Conservation (phyloP, 2,888 invertebrate species). For the Dolomedes plantarius region DNA sequence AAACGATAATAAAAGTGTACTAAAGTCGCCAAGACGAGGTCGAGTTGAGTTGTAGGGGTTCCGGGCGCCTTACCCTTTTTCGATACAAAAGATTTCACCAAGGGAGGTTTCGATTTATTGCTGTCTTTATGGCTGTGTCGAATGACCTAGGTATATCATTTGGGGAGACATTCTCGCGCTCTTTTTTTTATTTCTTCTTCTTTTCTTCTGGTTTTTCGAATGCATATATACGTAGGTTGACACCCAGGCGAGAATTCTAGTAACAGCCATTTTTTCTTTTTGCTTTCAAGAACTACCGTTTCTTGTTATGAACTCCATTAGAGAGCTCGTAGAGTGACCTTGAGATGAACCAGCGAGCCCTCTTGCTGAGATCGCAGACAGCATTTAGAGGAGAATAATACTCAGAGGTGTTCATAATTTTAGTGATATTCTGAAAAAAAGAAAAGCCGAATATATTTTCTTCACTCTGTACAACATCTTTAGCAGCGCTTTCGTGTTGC, state of each 20-base stretch:
- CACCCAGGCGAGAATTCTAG: conserved; percentile 2
- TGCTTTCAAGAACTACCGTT: conserved; percentile 17
- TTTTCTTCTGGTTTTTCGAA: not conserved
- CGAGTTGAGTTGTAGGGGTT: conserved; percentile 47
- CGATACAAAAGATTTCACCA: conserved; percentile 62
- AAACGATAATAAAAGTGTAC: conserved; percentile 54
- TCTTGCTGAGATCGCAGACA: conserved; percentile 2
- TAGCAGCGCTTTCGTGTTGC: too few relatives aligned
- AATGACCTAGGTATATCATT: conserved; percentile 67
- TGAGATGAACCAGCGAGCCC: not conserved
- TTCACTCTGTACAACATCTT: too few relatives aligned
- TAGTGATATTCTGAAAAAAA: too few relatives aligned
- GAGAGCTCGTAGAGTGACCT: not conserved
- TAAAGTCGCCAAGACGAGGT: conserved; percentile 49
- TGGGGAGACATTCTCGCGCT: conserved; percentile 15
- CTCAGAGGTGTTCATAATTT: too few relatives aligned
- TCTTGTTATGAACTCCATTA: conserved; percentile 3
- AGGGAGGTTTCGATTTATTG: conserved; percentile 64
- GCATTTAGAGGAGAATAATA: not conserved
- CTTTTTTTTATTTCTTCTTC: not conserved
- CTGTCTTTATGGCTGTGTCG: conserved; percentile 62
- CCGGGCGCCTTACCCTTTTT: conserved; percentile 64
- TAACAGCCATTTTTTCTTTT: not conserved
- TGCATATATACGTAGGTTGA: conserved; percentile 24
- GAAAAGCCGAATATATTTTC: too few relatives aligned